Percentiles rank a stretch among this genome's conserved stretches.
Conservation (phyloP, 1,140 invertebrate genomes). For the Bombus waltoni region DNA sequence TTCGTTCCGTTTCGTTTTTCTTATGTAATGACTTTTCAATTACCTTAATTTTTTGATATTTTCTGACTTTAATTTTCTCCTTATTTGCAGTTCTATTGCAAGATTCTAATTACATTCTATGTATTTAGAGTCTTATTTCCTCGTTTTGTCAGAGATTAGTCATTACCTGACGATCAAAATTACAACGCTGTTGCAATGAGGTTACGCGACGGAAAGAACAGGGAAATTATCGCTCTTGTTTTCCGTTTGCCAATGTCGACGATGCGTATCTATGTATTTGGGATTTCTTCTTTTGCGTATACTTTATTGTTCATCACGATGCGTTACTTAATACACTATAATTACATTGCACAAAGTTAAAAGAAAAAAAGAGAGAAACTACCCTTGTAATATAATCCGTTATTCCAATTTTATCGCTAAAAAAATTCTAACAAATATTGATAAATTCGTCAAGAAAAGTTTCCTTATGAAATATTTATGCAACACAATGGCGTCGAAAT, state of each 20-base stretch:
- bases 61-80: background rate
- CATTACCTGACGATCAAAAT: background rate
- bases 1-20: background rate
- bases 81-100: background rate
- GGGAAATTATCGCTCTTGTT: background rate
- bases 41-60: background rate
- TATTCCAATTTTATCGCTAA: background rate
- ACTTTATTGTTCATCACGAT: background rate
- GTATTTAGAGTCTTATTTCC: background rate
- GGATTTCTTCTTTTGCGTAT: background rate
- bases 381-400: background rate
- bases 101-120: background rate
- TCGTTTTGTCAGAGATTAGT: background rate
- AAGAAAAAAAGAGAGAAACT: background rate
- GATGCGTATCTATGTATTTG: slow-evolving; percentile 1
- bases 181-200: background rate
- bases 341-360: background rate
- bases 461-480: slow-evolving; percentile 13
- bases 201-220: slow-evolving; percentile 1
- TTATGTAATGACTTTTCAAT: background rate
- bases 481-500: background rate
- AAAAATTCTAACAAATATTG: slow-evolving; percentile 8
- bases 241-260: background rate
- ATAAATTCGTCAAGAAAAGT: background rate
- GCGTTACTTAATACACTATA: background rate